Evolutionary conservation across 1,140 invertebrate species (phyloP).

Genomic region (Drosophila tsacasi): DNA sequence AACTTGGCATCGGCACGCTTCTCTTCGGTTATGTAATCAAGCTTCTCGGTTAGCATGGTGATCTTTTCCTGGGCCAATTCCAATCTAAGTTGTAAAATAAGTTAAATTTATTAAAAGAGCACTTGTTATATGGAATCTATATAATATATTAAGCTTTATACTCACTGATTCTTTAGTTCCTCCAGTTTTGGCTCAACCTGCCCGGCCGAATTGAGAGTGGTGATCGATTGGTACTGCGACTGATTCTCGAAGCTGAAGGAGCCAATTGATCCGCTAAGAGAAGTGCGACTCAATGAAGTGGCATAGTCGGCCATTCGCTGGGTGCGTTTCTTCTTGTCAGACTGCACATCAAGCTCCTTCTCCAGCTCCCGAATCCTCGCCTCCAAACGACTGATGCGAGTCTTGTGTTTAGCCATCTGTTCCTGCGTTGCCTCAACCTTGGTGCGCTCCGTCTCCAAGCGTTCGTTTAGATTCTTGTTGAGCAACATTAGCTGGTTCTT

Average conservation of each 20-base stretch:
- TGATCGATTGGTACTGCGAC: slow-evolving; percentile 45
- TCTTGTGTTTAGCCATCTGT: slow-evolving; percentile 64
- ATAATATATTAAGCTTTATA: neutral
- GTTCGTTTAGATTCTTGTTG: slow-evolving; percentile 85
- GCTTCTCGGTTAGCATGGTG: slow-evolving; percentile 67
- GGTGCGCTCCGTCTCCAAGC: slow-evolving; percentile 86
- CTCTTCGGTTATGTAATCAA: slow-evolving; percentile 64
- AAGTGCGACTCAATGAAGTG: slow-evolving; percentile 58
- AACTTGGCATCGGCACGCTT: slow-evolving; percentile 72
- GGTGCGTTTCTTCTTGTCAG: slow-evolving; percentile 75
- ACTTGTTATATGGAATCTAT: no score
- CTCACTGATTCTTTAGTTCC: slow-evolving; percentile 72
- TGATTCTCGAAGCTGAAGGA: slow-evolving; percentile 79
- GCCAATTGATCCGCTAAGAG: slow-evolving; percentile 61
- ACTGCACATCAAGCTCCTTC: slow-evolving; percentile 73
- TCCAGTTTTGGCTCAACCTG: slow-evolving; percentile 43
- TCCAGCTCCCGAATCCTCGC: slow-evolving; percentile 72
- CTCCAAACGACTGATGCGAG: slow-evolving; percentile 71
- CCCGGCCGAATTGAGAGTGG: slow-evolving; percentile 27
- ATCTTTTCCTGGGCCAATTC: slow-evolving; percentile 81
- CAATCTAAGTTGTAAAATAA: slow-evolving; percentile 19
- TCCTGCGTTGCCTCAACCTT: slow-evolving; percentile 58
- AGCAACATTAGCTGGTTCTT: slow-evolving; percentile 86
- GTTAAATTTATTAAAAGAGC: neutral
- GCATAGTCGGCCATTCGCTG: slow-evolving; percentile 79